Evolutionary conservation across 2,888 invertebrate genomes (phyloP), one percentile per base, ranked within the genome.

Genomic region (Polymixis flavicincta): DNA sequence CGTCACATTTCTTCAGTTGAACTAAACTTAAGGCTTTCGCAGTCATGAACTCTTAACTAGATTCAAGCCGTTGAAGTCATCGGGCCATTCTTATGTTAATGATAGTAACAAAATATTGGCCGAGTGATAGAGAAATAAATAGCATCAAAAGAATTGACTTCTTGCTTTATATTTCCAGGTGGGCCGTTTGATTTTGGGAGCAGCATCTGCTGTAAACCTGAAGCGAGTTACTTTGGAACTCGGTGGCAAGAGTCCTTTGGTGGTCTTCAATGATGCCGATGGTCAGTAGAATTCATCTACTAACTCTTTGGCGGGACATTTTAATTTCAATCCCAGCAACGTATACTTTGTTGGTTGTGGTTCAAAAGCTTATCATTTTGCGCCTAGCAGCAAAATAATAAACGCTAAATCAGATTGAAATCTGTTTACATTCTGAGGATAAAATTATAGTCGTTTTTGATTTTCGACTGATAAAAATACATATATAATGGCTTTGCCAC

Each of bases 211-310:
- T 61, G 97, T 97, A 1, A 99, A 98, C 91, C 95, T 99, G 69
- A 99, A 99, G 92, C 97, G 98, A 73, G 97, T 99, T 0, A 98
- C 98, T 6, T 94, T 99, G 73, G 99, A 99, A 92, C 96, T 99
- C 57, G 99, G 99, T 57, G 99, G 99, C 78, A 99, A 99, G 93
- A 98, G 98, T 91, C 99, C 99, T 0, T 94, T 98, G 28, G 98
- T 99, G 25, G 97, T 99, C 22, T 98, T 98, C 90, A 97, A 98
- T 82, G 98, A 98, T 95, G 98, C 97, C 63, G 97, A 98, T 92
- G 95, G 98, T 98, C 95, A 95, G 5, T 72, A 61, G 19, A 25
- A 32, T 54, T 28, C 48, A 28, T 64, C 5, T 22, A 48, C 22
- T 28, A 13, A 25, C 19, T 6, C 4, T 19, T 64, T 45, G 4